Conservation (phyloP, 2,113 vertebrate species). For the Dasypus novemcinctus region DNA sequence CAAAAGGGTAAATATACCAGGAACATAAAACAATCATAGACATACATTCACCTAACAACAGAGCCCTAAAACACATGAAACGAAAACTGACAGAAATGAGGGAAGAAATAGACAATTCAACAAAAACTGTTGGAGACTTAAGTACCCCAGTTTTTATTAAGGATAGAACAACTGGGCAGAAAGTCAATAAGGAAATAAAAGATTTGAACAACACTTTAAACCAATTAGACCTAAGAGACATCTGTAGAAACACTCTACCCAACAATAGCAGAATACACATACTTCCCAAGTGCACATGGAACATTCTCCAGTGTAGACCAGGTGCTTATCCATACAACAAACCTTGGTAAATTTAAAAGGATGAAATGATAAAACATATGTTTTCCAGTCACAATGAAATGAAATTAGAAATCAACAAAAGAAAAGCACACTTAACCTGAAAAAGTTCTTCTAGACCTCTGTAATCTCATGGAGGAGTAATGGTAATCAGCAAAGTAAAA, state of each 20-base stretch:
- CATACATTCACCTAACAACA: neutral
- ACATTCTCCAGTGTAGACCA: neutral
- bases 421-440: neutral
- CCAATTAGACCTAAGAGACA: neutral
- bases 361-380: neutral
- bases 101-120: neutral
- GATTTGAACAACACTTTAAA: neutral
- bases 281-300: neutral
- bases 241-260: neutral
- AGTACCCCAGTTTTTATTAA: neutral
- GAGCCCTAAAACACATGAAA: neutral
- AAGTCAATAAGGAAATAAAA: neutral
- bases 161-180: neutral
- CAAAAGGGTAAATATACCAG: neutral
- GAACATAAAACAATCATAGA: neutral
- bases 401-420: neutral
- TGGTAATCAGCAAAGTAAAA: neutral
- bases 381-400: neutral
- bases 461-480: neutral
- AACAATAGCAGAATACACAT: neutral
- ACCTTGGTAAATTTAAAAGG: neutral
- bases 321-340: neutral
- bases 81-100: neutral
- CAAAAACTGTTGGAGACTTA: neutral
- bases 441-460: neutral